phyloP scores from a whole-genome alignment of 2,888 invertebrate genomes.

The Drosophila rubida region DNA sequence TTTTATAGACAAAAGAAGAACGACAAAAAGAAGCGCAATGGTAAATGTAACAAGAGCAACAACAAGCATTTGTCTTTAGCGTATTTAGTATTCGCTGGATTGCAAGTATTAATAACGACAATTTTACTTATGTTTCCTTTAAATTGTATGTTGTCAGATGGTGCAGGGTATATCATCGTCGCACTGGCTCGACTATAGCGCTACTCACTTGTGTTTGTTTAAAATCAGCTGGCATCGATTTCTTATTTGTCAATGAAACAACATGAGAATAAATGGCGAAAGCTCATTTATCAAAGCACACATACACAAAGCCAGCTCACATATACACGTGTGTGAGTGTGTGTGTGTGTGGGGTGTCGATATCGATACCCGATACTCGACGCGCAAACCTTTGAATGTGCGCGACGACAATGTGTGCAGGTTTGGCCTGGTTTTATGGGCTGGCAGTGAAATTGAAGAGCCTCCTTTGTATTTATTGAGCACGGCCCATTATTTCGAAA shows the following conservation, averaged over 20 bases:
- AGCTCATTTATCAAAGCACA: background rate
- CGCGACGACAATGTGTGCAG: no score
- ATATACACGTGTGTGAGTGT: background rate
- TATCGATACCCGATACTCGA: background rate
- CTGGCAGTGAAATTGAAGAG: background rate
- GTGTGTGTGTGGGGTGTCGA: background rate
- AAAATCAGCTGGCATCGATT: background rate
- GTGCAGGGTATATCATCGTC: no score
- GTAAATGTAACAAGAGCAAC: no score
- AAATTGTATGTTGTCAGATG: no score
- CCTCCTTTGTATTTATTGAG: constrained; percentile 1
- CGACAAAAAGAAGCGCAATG: no score
- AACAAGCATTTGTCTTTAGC: no score
- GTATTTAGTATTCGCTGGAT: no score
- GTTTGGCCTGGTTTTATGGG: background rate
- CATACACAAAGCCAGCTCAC: background rate
- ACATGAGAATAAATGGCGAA: background rate
- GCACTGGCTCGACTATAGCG: no score
- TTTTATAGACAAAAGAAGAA: no score
- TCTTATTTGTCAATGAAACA: constrained; percentile 1
- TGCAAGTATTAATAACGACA: no score
- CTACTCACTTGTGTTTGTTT: no score
- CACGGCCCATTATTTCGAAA: constrained; percentile 1
- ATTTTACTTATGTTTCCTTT: no score
- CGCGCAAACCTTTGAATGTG: background rate